Percentiles rank a stretch among this genome's conserved stretches.
These are phyloP conservation scores for Beroe forskalii DNA, from an alignment of 37 sponge, comb jelly and placozoan species.

Conservation along the genomic window DNA sequence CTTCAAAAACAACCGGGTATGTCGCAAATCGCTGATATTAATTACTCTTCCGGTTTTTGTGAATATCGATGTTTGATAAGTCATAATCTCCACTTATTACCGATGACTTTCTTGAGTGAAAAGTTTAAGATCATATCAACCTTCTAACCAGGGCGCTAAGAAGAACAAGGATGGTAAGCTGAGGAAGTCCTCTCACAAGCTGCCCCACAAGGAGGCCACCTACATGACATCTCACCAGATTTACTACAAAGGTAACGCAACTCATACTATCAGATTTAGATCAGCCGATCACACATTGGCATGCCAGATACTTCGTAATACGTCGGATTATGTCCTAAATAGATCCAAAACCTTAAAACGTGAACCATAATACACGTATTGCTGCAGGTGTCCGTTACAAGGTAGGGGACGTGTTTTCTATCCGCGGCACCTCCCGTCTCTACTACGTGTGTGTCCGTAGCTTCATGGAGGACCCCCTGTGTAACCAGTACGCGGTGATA, in stretches of 20 bases:
- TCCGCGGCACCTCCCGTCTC: not conserved
- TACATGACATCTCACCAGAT: conserved; percentile 25
- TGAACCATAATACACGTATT: too few relatives aligned
- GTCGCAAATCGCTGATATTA: too few relatives aligned
- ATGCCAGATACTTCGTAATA: not conserved
- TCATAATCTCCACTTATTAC: too few relatives aligned
- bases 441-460: conserved; percentile 52
- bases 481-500: conserved; percentile 46
- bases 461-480: conserved; percentile 41
- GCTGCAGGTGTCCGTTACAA: not conserved
- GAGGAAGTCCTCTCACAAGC: conserved; percentile 12
- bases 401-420: conserved; percentile 50
- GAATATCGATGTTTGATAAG: too few relatives aligned
- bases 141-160: not conserved
- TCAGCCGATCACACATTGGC: too few relatives aligned
- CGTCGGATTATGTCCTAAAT: not conserved
- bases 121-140: too few relatives aligned
- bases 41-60: too few relatives aligned
- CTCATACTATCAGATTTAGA: too few relatives aligned
- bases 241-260: conserved; percentile 48
- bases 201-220: not conserved
- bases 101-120: too few relatives aligned
- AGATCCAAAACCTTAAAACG: not conserved
- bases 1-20: not conserved
- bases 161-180: conserved; percentile 19